Percentiles rank a stretch among this genome's conserved stretches.
These are phyloP conservation scores for Stratiomys singularior DNA, from an alignment of 2,888 invertebrate species.

Conservation along the genomic window DNA sequence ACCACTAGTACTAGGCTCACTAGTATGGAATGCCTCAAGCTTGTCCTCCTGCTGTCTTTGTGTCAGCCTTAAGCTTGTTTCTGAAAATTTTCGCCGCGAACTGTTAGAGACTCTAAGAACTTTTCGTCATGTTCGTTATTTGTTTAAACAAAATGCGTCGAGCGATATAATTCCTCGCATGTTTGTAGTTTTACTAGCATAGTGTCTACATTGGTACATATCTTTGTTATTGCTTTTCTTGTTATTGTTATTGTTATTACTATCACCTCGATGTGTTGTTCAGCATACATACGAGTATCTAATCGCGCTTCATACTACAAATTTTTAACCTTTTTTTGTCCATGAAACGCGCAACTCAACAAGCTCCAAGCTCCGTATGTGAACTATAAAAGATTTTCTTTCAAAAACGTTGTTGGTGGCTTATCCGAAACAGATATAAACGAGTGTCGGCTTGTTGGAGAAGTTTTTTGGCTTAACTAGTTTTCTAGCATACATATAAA, in stretches of 20 bases:
- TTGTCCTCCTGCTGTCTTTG: not conserved
- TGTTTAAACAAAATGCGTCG: slow-evolving; percentile 43
- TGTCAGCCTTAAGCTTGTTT: slow-evolving; percentile 3
- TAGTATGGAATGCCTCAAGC: not conserved
- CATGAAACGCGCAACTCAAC: not conserved
- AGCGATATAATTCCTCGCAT: slow-evolving; percentile 35
- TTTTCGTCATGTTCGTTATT: slow-evolving; percentile 34
- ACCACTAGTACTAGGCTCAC: not conserved
- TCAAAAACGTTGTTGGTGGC: not conserved
- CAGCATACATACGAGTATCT: too few species aligned
- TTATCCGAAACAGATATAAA: not conserved
- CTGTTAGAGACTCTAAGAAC: not conserved
- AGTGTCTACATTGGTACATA: not conserved
- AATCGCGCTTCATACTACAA: not conserved
- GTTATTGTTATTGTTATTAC: slow-evolving; percentile 2
- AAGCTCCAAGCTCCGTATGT: slow-evolving; percentile 1
- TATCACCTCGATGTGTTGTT: not conserved
- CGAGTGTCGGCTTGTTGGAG: not conserved
- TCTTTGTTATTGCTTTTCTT: not conserved
- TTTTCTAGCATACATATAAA: slow-evolving; percentile 24
- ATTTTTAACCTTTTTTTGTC: slow-evolving; percentile 3
- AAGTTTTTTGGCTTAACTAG: slow-evolving; percentile 30
- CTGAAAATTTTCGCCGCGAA: not conserved
- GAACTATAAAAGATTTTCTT: slow-evolving; percentile 26
- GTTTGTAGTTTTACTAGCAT: not conserved